Base-by-base conservation (phyloP, 2,888 invertebrate species). In the Acrobasis consociella region DNA sequence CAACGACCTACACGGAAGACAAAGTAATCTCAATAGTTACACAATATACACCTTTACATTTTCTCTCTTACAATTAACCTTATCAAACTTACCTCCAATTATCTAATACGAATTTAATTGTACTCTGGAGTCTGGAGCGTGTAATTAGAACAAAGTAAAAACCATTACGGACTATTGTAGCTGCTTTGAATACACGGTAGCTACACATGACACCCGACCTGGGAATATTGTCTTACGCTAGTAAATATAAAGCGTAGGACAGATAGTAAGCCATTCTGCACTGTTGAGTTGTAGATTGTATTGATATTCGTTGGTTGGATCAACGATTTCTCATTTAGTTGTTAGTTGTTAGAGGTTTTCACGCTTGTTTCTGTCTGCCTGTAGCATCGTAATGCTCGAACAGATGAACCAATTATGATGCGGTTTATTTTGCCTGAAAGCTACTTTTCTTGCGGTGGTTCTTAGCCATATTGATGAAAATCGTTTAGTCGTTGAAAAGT, bases 81-180 rank as follows among this genome's bases (percentile, higher is more conserved):
- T n/a, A 46, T 46, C 11, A n/a, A 46, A 46, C 1, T n/a, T n/a
- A n/a, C 46, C 46, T 46, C 46, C 38, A 53, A 53, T 38, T 53
- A 15, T 53, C 53, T 53, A 38, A 53, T 15, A 31, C 15, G 31
- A 53, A 38, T 53, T 53, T 53, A 53, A 53, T 53, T 53, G 53
- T 38, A 15, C 15, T 15, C 38, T 31, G 38, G 16, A 53, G 15
- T 15, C 38, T 31, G 38, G 16, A 53, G 15, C 53, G 53, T 53
- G 10, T 53, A 53, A 53, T 53, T 53, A 38, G 31, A 53, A 15
- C 9, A 38, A 38, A 37, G 53, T 53, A 15, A 38, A 38, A 22
- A 53, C 16, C 38, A 53, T 53, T 15, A 16, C 38, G 11, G 11
- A 15, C 22, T 31, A 22, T 52, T 52, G 31, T 17, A 8, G 11